These are phyloP conservation scores for Oncorhynchus mykiss DNA, from an alignment of 2,113 vertebrate genomes.

Conservation along the genomic window DNA sequence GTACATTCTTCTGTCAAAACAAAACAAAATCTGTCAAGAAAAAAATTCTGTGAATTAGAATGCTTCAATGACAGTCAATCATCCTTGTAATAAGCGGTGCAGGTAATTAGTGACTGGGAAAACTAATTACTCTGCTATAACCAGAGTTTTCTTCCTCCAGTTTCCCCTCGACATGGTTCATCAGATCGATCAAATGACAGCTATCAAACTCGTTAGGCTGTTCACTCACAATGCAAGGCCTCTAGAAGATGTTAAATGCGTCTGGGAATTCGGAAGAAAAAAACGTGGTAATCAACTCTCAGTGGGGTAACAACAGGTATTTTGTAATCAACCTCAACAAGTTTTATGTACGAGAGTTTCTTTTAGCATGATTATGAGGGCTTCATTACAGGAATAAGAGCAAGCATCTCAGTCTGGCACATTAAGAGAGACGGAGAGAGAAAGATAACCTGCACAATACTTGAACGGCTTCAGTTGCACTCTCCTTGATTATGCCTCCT, in stretches of 20 bases:
- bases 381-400: conserved; percentile 19
- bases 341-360: background rate
- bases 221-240: conserved; percentile 28
- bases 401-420: conserved; percentile 50
- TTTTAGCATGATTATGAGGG: conserved; percentile 5
- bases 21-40: conserved; percentile 23
- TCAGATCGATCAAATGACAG: conserved; percentile 80
- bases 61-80: conserved; percentile 85
- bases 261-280: background rate
- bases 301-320: conserved; percentile 3
- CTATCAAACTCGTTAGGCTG: conserved; percentile 73
- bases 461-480: conserved; percentile 56
- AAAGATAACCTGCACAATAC: conserved; percentile 42
- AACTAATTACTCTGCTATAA: conserved; percentile 89
- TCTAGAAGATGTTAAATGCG: conserved; percentile 10
- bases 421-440: conserved; percentile 13
- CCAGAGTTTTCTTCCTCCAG: conserved; percentile 72
- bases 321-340: conserved; percentile 1
- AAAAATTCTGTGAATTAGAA: conserved; percentile 73
- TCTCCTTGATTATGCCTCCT: conserved; percentile 36
- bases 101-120: conserved; percentile 77
- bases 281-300: background rate
- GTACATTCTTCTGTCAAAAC: conserved; percentile 21
- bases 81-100: conserved; percentile 80
- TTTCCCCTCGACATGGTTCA: conserved; percentile 69